Percentiles rank a stretch among this genome's conserved stretches.
Evolutionary conservation across 2,113 vertebrate species (phyloP).

Genomic region (Girardinichthys multiradiatus): DNA sequence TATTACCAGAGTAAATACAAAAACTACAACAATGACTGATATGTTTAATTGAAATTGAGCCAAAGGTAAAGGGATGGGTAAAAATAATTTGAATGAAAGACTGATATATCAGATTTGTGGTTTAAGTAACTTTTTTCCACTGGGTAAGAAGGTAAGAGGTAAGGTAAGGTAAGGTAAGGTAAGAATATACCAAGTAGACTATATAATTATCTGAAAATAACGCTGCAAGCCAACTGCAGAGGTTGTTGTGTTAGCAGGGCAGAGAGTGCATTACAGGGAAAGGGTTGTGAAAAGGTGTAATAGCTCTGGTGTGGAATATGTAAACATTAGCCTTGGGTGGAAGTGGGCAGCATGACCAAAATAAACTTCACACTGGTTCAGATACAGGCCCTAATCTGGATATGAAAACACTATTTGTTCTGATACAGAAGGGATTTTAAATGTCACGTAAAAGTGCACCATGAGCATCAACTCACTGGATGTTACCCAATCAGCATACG

Average conservation of each 20-base stretch:
- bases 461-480: slow-evolving; percentile 34
- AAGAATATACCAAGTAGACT: slow-evolving; percentile 63
- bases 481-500: slow-evolving; percentile 36
- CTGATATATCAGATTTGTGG: slow-evolving; percentile 55
- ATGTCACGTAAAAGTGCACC: slow-evolving; percentile 60
- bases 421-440: slow-evolving; percentile 59
- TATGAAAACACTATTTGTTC: slow-evolving; percentile 42
- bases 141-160: too few species aligned
- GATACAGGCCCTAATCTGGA: slow-evolving; percentile 29
- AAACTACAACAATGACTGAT: not conserved
- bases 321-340: slow-evolving; percentile 53
- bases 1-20: too few species aligned
- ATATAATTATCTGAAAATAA: slow-evolving; percentile 71
- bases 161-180: too few species aligned
- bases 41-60: not conserved
- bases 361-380: slow-evolving; percentile 41
- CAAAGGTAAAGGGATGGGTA: not conserved
- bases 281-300: slow-evolving; percentile 36
- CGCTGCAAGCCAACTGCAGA: slow-evolving; percentile 60
- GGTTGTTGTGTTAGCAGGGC: slow-evolving; percentile 60
- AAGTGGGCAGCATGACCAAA: slow-evolving; percentile 36
- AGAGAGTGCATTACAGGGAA: slow-evolving; percentile 33
- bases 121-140: slow-evolving; percentile 50
- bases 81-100: slow-evolving; percentile 50
- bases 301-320: slow-evolving; percentile 41